Evolutionary conservation across 1,140 invertebrate genomes (phyloP).

Genomic region (Uloborus diversus): DNA sequence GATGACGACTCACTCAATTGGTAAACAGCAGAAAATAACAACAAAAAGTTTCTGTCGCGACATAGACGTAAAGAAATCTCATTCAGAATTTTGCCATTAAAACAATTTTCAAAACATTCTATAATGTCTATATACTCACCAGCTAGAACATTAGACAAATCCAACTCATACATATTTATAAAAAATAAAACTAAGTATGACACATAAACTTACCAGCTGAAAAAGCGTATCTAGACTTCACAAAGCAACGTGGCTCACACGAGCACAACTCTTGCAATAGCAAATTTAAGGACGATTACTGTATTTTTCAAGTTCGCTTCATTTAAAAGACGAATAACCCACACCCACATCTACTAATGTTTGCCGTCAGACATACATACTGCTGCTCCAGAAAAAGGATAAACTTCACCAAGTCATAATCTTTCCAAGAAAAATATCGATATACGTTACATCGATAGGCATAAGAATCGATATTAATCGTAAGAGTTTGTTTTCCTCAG

Average conservation of each 20-base stretch:
- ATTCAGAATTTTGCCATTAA: too few species aligned
- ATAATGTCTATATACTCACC: too few species aligned
- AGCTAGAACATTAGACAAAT: too few species aligned
- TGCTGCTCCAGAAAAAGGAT: neutral
- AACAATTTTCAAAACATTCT: too few species aligned
- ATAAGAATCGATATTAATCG: too few species aligned
- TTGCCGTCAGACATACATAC: neutral
- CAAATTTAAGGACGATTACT: neutral
- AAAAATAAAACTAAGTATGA: too few species aligned
- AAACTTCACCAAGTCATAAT: neutral
- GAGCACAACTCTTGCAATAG: neutral
- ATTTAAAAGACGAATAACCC: conserved; percentile 1
- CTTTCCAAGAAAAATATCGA: neutral
- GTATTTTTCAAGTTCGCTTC: neutral
- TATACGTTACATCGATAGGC: neutral
- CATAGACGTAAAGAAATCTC: too few species aligned
- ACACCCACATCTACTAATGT: conserved; percentile 2
- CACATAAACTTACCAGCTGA: neutral
- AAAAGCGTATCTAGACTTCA: neutral
- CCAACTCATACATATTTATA: too few species aligned
- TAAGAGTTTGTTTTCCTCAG: too few species aligned
- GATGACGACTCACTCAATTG: too few species aligned
- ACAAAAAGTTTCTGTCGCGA: too few species aligned
- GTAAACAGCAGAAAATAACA: too few species aligned
- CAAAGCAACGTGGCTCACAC: conserved; percentile 2